Evolutionary conservation across 1,140 invertebrate genomes (phyloP).

Genomic region (Neodiprion virginianus): DNA sequence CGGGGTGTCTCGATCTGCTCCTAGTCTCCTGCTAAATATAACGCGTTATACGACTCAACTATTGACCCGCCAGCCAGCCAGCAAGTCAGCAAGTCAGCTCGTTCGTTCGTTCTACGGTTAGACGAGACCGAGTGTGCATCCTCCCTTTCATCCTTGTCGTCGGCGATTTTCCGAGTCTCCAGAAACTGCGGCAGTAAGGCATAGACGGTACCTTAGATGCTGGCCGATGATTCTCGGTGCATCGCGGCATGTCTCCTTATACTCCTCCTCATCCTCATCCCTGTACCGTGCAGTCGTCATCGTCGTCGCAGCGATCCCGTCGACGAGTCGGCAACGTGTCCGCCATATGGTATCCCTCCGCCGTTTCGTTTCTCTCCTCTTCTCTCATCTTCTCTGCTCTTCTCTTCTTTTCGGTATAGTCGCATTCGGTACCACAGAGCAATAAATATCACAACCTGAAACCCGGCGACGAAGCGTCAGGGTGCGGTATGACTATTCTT

Average conservation of each 20-base stretch:
- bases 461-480: constrained; percentile 30
- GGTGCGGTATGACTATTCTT: constrained; percentile 7
- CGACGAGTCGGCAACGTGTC: constrained; percentile 28
- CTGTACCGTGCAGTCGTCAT: too few relatives aligned
- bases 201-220: not conserved
- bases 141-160: not conserved
- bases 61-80: constrained; percentile 18
- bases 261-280: not conserved
- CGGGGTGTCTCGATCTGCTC: not conserved
- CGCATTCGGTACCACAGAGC: not conserved
- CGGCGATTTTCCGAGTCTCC: not conserved
- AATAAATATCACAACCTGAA: constrained; percentile 41
- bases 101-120: not conserved
- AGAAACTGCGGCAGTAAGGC: not conserved
- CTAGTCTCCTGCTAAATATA: constrained; percentile 45
- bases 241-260: not conserved
- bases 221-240: too few relatives aligned
- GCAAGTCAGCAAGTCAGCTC: constrained; percentile 20
- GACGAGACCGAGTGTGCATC: too few relatives aligned
- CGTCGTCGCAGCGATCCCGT: too few relatives aligned
- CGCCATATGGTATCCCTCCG: constrained; percentile 43
- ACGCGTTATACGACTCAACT: constrained; percentile 39
- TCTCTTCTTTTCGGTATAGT: not conserved
- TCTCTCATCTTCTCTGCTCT: constrained; percentile 21
- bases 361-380: constrained; percentile 24